A percentile compares a stretch with the other conserved stretches of the same genome.
Evolutionary conservation across 2,113 vertebrate species (phyloP).

Genomic region (Tauraco erythrolophus): DNA sequence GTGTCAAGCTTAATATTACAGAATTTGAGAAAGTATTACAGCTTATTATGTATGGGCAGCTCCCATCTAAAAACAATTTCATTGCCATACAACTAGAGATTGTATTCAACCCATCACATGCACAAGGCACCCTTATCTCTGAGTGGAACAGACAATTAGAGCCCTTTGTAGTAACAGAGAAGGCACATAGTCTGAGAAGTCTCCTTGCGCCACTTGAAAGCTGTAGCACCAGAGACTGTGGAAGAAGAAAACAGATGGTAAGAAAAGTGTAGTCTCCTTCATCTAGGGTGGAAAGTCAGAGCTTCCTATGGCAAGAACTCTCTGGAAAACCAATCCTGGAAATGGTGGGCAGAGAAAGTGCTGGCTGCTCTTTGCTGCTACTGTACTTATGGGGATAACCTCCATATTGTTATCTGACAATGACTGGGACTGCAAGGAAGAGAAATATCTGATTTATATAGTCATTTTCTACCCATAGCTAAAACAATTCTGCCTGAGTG

Average conservation of each 20-base stretch:
- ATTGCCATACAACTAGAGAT: background rate
- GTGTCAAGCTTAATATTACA: background rate
- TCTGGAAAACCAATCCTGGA: background rate
- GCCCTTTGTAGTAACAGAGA: background rate
- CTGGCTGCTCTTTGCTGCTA: background rate
- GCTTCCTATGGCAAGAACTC: background rate
- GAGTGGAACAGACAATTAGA: background rate
- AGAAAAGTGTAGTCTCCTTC: background rate
- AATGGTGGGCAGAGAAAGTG: background rate
- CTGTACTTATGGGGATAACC: background rate
- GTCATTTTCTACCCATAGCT: background rate
- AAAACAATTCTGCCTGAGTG: background rate
- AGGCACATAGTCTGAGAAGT: background rate
- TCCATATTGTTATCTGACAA: rapidly evolving
- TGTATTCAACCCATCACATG: background rate
- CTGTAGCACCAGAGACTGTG: background rate
- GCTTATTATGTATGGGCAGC: background rate
- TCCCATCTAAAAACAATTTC: background rate
- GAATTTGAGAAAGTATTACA: background rate
- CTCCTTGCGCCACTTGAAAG: background rate
- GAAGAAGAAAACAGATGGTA: background rate
- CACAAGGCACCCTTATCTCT: background rate
- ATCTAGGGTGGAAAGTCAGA: background rate
- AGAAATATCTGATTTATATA: background rate
- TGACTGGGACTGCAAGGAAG: background rate